A percentile compares a stretch with the other conserved stretches of the same genome.
phyloP scores from a whole-genome alignment of 92 coral and sea anemone genomes.

The Parazoanthus atlanticus region DNA sequence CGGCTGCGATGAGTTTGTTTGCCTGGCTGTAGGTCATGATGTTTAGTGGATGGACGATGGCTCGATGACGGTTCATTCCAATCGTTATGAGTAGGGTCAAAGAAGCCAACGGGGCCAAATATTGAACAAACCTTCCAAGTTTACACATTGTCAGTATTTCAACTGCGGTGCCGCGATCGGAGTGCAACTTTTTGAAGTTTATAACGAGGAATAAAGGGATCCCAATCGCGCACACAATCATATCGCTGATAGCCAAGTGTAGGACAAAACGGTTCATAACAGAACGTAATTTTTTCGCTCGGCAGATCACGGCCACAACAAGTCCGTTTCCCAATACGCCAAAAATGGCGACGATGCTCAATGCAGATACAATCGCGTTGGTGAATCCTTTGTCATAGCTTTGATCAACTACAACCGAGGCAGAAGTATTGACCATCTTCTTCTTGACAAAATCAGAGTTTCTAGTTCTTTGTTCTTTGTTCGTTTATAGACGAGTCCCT shows the following conservation, averaged over 20 bases:
- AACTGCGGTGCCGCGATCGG: background rate
- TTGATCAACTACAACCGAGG: background rate
- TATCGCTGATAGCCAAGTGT: constrained; percentile 80
- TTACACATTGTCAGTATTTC: constrained; percentile 57
- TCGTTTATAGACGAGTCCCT: background rate
- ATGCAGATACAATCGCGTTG: constrained; percentile 51
- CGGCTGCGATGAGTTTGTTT: constrained; percentile 70
- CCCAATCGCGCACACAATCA: constrained; percentile 74
- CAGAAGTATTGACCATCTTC: constrained; percentile 1
- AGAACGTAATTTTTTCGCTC: constrained; percentile 78
- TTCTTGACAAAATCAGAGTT: background rate
- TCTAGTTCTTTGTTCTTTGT: constrained; percentile 2
- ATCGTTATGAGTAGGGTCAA: constrained; percentile 86
- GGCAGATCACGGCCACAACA: constrained; percentile 69
- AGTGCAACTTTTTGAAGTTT: constrained; percentile 57
- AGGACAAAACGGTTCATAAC: constrained; percentile 92
- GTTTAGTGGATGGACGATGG: constrained; percentile 79
- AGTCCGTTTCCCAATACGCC: constrained; percentile 81
- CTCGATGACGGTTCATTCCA: constrained; percentile 82
- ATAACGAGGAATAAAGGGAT: constrained; percentile 74
- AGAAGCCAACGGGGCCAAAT: constrained; percentile 82
- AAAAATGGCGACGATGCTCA: constrained; percentile 67
- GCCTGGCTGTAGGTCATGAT: constrained; percentile 78
- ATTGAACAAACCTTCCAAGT: constrained; percentile 75
- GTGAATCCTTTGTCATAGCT: constrained; percentile 54